Evolutionary conservation across 2,888 invertebrate species (phyloP), one percentile per base, ranked within the genome.

Genomic region (Caenorhabditis virilis): DNA sequence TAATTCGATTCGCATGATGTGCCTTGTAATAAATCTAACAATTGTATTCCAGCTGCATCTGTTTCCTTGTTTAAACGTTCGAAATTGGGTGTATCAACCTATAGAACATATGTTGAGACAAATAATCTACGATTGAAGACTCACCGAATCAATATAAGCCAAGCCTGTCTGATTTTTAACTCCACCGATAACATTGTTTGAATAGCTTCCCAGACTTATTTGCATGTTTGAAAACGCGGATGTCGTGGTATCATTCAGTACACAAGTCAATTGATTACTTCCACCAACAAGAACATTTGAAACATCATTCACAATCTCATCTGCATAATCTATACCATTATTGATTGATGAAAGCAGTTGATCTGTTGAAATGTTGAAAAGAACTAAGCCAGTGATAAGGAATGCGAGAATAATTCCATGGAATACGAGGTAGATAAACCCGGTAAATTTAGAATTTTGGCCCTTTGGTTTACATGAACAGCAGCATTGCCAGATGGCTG

Each of bases 351-450:
- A 13, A 9, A 52, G 51, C 45, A 72, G 22, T n/a, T 67, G 51
- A 13, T 50, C 52, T 26, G 61, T 58, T 38, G 68, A 48, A 11
- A 64, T 35, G 33, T 72, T 69, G 61, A 64, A 69, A 2, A 72
- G 47, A 23, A 72, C 46, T 6, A 66, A 23, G 7, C 61, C 66
- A 9, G 69, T 72, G 45, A 64, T 16, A 3, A 69, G 60, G 9
- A 22, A 42, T 5, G 7, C 23, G 42, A 42, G 5, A 6, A 23
- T 9, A 4, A 23, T 9, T 11, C 50, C n/a, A 60, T 46, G 26
- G 50, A 60, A 13, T 9, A 30, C 13, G 6, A 13, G 13, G 13
- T 42, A 54, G 18, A 18, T 48, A n/a, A 49, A 15, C 4, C 38
- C 41, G 23, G 13, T 11, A 18, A 35, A 52, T 9, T 30, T 46